Evolutionary conservation across 37 sponge, comb jelly and placozoan genomes (phyloP), one percentile per base, ranked within the genome.

Genomic region (Ephydatia muelleri): DNA sequence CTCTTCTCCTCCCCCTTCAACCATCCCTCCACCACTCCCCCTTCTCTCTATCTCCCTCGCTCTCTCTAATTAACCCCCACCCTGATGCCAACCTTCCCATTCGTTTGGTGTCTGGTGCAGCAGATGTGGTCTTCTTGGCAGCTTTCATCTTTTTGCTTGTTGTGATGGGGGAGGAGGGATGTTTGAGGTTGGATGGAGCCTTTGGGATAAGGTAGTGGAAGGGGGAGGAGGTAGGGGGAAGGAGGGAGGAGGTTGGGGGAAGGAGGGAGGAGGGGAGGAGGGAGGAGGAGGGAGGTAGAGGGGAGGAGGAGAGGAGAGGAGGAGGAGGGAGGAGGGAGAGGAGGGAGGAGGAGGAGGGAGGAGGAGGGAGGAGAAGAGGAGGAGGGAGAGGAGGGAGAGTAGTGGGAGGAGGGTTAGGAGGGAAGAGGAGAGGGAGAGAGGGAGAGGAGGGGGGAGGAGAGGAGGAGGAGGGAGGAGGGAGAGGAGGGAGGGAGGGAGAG

Each of bases 91-190:
- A 72, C 34, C 36, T 75, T 75, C 36, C 33, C 5, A 30, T 57
- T 26, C 25, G 4, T 22, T 78, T 78, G 31, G 65, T 36, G 0
- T 78, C 78, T 36, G 13, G 27, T 16, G 26, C 27, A 49, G 12
- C 66, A 78, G 78, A 23, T 1, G 32, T 36, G 5, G 72, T 26
- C 21, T 57, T 57, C 57, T 57, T 57, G 43, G 76, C 65, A 21
- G 28, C 72, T 37, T 84, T 92, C 19, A 64, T 9, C 74, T 92
- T 92, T 77, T 66, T 92, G 32, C 80, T 70, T 19, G 88, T 88
- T 11, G 70, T 76, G 2, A 87, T 81, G 21, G 92, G 77, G 2
- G 92, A 92, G 64, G 83, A 66, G 29, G 23, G 31, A 19, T 67
- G 77, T 71, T 84, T 92, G 27, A 38, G 23, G 22, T 74, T 39